phyloP scores from a whole-genome alignment of 1,140 invertebrate genomes.

The Ladona fulva region DNA sequence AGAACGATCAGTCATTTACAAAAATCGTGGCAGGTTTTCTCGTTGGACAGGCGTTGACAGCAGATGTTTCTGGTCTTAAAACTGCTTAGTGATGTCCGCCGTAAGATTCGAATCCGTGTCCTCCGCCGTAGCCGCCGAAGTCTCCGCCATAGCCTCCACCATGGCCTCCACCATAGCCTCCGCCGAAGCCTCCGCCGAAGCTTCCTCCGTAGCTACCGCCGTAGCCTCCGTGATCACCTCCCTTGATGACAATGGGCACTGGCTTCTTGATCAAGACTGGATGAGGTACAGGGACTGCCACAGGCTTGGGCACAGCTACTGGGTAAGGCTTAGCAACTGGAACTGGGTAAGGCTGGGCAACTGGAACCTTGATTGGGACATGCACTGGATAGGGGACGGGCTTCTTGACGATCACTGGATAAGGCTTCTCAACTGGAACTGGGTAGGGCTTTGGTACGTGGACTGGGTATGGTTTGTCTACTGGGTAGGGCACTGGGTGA shows the following conservation, averaged over 20 bases:
- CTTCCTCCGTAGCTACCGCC: no score
- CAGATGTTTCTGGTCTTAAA: no score
- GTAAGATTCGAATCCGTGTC: neutral
- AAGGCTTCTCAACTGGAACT: constrained; percentile 23
- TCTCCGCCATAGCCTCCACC: neutral
- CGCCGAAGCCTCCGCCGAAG: no score
- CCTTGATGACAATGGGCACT: constrained; percentile 18
- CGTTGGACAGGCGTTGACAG: no score
- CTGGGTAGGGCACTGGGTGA: constrained; percentile 24
- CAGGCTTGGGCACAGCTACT: constrained; percentile 19
- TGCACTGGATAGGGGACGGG: constrained; percentile 25
- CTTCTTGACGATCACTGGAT: neutral
- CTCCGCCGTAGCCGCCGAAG: no score
- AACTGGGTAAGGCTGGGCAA: constrained; percentile 25
- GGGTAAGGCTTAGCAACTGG: constrained; percentile 24
- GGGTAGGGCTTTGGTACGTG: constrained; percentile 18
- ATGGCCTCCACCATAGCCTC: neutral
- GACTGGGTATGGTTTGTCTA: constrained; percentile 24
- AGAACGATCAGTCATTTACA: no score
- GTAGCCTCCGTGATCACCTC: no score
- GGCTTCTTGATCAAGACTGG: constrained; percentile 23
- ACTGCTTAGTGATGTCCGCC: constrained; percentile 20
- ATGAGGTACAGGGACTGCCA: constrained; percentile 23
- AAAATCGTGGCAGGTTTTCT: no score
- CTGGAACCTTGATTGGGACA: constrained; percentile 25